Percentiles rank a stretch among this genome's conserved stretches.
Evolutionary conservation across 2,888 invertebrate species (phyloP).

Genomic region (Nineta flava): DNA sequence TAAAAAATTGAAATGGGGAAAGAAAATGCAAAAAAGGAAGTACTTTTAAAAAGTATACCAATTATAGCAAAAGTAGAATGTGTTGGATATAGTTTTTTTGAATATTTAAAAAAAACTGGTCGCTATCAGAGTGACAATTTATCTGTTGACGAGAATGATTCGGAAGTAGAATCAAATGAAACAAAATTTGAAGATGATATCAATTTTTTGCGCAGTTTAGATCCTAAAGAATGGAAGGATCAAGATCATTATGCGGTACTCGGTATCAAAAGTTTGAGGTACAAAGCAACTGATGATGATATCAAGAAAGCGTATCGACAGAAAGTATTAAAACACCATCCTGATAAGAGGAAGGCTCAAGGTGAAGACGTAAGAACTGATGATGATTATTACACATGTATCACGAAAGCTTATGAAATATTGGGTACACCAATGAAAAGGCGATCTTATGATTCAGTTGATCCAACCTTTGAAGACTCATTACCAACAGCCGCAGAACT

Average conservation of each 20-base stretch:
- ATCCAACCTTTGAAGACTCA: conserved; percentile 82
- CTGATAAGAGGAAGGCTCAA: conserved; percentile 87
- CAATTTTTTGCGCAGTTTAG: conserved; percentile 68
- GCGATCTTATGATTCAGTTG: conserved; percentile 90
- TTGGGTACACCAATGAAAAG: conserved; percentile 66
- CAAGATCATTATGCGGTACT: conserved; percentile 96
- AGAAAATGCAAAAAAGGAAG: conserved; percentile 5
- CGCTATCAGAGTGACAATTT: conserved; percentile 8
- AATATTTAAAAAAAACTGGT: conserved; percentile 20
- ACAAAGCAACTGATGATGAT: conserved; percentile 79
- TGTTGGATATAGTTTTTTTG: conserved; percentile 33
- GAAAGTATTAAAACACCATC: conserved; percentile 89
- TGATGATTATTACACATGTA: conserved; percentile 96
- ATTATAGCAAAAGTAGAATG: conserved; percentile 30
- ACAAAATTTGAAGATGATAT: conserved; percentile 53
- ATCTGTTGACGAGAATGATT: conserved; percentile 12
- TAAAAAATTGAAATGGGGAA: neutral
- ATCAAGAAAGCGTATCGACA: conserved; percentile 86
- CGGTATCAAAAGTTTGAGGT: conserved; percentile 69
- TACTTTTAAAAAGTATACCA: conserved; percentile 17
- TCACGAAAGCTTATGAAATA: conserved; percentile 93
- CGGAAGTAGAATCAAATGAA: conserved; percentile 24
- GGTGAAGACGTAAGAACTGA: conserved; percentile 79
- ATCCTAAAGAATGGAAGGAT: conserved; percentile 94
- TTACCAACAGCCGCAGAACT: conserved; percentile 61